A percentile compares a stretch with the other conserved stretches of the same genome.
Conservation (phyloP, 2,113 vertebrate genomes). For the Opisthocomus hoazin region DNA sequence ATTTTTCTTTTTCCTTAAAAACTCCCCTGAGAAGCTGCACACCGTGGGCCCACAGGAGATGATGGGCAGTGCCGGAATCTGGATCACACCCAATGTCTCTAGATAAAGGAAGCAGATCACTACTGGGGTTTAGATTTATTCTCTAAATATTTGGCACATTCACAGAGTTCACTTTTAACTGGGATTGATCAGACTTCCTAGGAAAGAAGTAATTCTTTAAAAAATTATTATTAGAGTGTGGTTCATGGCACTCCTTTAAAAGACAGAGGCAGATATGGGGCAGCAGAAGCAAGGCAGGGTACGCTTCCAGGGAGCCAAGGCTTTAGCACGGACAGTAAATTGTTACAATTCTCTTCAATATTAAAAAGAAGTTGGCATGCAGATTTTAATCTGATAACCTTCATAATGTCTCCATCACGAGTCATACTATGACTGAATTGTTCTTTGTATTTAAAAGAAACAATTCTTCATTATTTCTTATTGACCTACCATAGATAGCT, state of each 20-base stretch:
- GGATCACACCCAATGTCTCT: not conserved
- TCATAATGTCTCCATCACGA: not conserved
- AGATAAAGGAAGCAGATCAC: not conserved
- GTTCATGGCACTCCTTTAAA: not conserved
- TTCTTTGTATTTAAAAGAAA: conserved; percentile 14
- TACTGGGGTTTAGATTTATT: not conserved
- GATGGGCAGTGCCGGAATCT: not conserved
- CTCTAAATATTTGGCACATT: not conserved
- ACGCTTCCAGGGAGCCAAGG: not conserved
- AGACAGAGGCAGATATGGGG: not conserved
- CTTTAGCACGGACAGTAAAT: not conserved
- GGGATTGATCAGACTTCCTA: not conserved
- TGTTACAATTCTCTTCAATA: not conserved
- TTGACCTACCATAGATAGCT: not conserved
- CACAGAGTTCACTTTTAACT: not conserved
- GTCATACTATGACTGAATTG: not conserved
- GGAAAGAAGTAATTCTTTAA: not conserved
- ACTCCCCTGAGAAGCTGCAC: not conserved
- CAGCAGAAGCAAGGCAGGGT: not conserved
- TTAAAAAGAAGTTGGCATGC: not conserved
- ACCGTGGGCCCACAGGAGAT: not conserved
- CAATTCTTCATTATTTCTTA: not conserved
- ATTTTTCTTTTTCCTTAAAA: not conserved
- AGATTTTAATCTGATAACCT: conserved; percentile 4
- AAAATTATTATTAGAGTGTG: not conserved